Evolutionary conservation across 2,113 vertebrate species (phyloP).

Genomic region (Pipa parva): DNA sequence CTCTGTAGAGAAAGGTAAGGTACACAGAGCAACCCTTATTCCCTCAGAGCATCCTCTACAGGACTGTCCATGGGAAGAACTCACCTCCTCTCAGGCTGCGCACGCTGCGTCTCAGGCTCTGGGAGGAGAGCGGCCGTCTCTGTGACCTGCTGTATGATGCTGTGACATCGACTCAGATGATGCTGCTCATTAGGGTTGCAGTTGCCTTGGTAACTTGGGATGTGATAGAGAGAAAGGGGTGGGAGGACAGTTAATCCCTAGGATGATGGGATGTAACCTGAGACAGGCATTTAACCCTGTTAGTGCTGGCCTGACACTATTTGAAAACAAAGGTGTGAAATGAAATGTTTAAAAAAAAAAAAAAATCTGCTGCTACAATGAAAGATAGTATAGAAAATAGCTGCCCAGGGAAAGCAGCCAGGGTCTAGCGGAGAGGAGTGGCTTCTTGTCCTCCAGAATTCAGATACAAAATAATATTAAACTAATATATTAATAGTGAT

Average conservation of each 20-base stretch:
- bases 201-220: slow-evolving; percentile 73
- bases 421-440: too few relatives aligned
- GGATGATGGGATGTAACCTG: slow-evolving; percentile 37
- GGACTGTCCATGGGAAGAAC: neutral
- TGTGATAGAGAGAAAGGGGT: slow-evolving; percentile 56
- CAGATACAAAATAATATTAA: neutral
- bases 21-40: neutral
- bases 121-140: slow-evolving; percentile 20
- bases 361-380: neutral
- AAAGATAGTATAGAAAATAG: neutral
- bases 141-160: slow-evolving; percentile 59
- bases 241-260: slow-evolving; percentile 20
- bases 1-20: neutral
- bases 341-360: too few relatives aligned
- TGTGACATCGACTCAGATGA: slow-evolving; percentile 63
- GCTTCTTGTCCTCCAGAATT: neutral
- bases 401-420: too few relatives aligned
- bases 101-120: slow-evolving; percentile 25
- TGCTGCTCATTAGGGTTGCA: slow-evolving; percentile 70
- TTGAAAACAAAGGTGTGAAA: neutral
- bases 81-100: slow-evolving; percentile 32
- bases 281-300: slow-evolving; percentile 22
- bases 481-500: too few relatives aligned
- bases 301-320: neutral
- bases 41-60: slow-evolving; percentile 1